These are phyloP conservation scores for Serranus cabrilla DNA, from an alignment of 2,797 vertebrate species.

Conservation along the genomic window DNA sequence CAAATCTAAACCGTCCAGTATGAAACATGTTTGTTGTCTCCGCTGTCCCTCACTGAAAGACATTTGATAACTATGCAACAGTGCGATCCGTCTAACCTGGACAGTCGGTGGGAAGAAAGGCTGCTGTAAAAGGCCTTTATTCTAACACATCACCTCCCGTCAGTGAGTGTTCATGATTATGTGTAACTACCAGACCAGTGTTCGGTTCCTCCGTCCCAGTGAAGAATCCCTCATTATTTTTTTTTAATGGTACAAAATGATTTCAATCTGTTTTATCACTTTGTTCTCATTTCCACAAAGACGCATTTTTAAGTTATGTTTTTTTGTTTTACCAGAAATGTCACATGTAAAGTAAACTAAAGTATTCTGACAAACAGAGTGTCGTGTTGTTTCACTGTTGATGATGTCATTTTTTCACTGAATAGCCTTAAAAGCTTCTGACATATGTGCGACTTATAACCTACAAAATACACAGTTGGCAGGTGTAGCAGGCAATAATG, in stretches of 20 bases:
- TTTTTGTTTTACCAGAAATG: conserved; percentile 25
- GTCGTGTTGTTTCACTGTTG: conserved; percentile 1
- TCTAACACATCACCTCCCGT: background rate
- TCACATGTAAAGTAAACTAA: conserved; percentile 29
- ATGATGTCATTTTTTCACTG: background rate
- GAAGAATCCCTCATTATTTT: conserved; percentile 1
- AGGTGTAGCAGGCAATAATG: too few relatives aligned
- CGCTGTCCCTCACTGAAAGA: background rate
- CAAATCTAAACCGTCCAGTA: conserved; percentile 2
- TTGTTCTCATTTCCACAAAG: conserved; percentile 20
- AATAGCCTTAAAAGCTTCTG: background rate
- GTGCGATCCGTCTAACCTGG: background rate
- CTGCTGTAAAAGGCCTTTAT: conserved; percentile 5
- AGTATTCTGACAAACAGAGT: conserved; percentile 20
- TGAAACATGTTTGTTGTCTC: conserved; percentile 1
- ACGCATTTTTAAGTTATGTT: conserved; percentile 33
- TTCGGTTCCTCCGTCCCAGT: conserved; percentile 18
- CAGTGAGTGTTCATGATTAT: background rate
- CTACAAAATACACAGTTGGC: background rate
- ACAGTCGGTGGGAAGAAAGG: background rate
- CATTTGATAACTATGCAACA: conserved; percentile 57
- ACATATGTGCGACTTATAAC: background rate
- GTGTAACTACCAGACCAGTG: conserved; percentile 5
- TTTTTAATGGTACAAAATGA: conserved; percentile 27
- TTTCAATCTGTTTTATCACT: conserved; percentile 14